Conservation (phyloP, 2,888 invertebrate species). For the Nipponacmea schrenckii region DNA sequence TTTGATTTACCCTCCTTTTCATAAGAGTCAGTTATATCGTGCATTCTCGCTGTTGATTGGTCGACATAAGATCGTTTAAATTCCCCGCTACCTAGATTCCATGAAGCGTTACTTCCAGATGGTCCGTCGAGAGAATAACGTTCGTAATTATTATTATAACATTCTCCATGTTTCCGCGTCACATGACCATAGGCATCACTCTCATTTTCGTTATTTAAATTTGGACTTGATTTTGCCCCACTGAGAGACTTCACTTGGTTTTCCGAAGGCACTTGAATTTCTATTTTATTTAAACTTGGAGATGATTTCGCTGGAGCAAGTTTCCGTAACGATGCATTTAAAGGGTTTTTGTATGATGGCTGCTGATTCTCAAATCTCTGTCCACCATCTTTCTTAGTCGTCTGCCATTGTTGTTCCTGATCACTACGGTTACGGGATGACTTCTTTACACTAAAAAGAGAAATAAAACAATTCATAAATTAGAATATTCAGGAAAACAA, state of each 20-base stretch:
- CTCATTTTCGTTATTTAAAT: conserved; percentile 25
- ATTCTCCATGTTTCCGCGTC: not conserved
- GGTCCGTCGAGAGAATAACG: not conserved
- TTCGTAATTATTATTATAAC: conserved; percentile 1
- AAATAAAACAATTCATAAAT: not conserved
- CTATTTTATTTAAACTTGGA: conserved; percentile 43
- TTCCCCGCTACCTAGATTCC: conserved; percentile 13
- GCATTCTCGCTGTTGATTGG: conserved; percentile 20
- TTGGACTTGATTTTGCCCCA: conserved; percentile 34
- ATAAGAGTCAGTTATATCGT: conserved; percentile 23
- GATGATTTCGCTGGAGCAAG: conserved; percentile 50
- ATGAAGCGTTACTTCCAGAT: conserved; percentile 10
- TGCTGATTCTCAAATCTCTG: conserved; percentile 7
- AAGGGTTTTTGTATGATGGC: conserved; percentile 3
- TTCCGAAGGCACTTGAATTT: conserved; percentile 16
- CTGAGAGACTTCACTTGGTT: conserved; percentile 18
- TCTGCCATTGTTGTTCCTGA: conserved; percentile 11
- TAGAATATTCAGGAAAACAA: too few relatives aligned
- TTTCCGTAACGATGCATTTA: conserved; percentile 19
- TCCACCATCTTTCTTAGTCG: not conserved
- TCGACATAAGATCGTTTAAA: conserved; percentile 4
- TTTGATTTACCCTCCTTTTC: conserved; percentile 31
- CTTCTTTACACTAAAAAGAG: not conserved
- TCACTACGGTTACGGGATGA: conserved; percentile 6
- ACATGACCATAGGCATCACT: not conserved